These are phyloP conservation scores for Drosophila percnosoma DNA, from an alignment of 2,888 invertebrate genomes.

Conservation along the genomic window DNA sequence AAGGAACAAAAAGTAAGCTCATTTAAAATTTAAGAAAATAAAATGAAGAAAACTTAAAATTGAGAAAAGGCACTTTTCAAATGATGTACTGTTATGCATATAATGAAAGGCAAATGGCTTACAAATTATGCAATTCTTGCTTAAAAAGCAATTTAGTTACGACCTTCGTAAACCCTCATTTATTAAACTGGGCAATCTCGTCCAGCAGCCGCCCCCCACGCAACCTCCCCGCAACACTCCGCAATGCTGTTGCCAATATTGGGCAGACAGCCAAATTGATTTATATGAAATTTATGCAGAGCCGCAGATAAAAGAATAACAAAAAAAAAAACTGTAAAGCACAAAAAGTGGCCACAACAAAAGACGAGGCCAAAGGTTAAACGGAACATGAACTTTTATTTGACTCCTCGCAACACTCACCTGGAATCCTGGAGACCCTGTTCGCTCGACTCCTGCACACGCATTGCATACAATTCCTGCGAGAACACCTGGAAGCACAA, in stretches of 20 bases:
- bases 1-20: background rate
- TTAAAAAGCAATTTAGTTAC: constrained; percentile 71
- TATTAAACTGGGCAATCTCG: constrained; percentile 32
- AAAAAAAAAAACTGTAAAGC: background rate
- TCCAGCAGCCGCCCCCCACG: background rate
- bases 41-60: constrained; percentile 7
- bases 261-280: constrained; percentile 62
- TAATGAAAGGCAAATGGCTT: constrained; percentile 53
- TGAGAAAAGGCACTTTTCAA: constrained; percentile 12
- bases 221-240: background rate
- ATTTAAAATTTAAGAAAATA: background rate
- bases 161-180: constrained; percentile 43
- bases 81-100: constrained; percentile 30
- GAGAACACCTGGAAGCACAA: constrained; percentile 88
- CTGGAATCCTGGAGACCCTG: constrained; percentile 86
- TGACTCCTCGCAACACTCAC: constrained; percentile 83
- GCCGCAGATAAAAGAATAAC: constrained; percentile 24
- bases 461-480: constrained; percentile 90
- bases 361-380: constrained; percentile 21
- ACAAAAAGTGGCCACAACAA: constrained; percentile 14
- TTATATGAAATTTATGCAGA: constrained; percentile 76
- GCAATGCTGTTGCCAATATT: constrained; percentile 40
- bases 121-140: constrained; percentile 62
- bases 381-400: constrained; percentile 44
- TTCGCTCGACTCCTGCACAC: constrained; percentile 88